Conservation (phyloP, 1,140 invertebrate genomes). For the Gryllus bimaculatus region DNA sequence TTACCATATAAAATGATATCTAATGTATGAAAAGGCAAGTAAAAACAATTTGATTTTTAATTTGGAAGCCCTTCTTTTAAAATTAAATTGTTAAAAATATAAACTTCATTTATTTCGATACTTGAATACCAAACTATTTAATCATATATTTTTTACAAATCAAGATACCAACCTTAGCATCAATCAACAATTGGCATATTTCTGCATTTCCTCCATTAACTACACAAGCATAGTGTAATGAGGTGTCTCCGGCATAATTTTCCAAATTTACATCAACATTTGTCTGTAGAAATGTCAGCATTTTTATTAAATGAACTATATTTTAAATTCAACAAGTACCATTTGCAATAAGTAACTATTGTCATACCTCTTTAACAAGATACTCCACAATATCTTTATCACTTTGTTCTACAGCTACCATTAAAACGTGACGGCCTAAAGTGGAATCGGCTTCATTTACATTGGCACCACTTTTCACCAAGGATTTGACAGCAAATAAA, state of each 20-base stretch:
- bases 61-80: not conserved
- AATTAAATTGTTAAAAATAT: slow-evolving; percentile 22
- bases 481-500: slow-evolving; percentile 35
- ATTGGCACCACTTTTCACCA: slow-evolving; percentile 38
- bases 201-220: slow-evolving; percentile 28
- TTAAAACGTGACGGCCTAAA: slow-evolving; percentile 45
- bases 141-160: too few species aligned
- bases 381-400: slow-evolving; percentile 39
- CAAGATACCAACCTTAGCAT: slow-evolving; percentile 31
- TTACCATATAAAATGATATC: too few species aligned
- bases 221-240: slow-evolving; percentile 33
- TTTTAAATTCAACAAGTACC: not conserved
- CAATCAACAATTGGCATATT: slow-evolving; percentile 30
- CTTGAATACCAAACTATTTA: too few species aligned
- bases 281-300: slow-evolving; percentile 25
- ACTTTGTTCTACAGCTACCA: slow-evolving; percentile 43
- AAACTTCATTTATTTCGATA: slow-evolving; percentile 25
- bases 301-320: not conserved
- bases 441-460: slow-evolving; percentile 40
- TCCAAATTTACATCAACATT: slow-evolving; percentile 30
- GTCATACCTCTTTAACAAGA: slow-evolving; percentile 35
- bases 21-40: too few species aligned
- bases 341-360: not conserved
- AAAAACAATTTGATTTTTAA: too few species aligned
- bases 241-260: slow-evolving; percentile 35